Percentiles rank a stretch among this genome's conserved stretches.
phyloP scores from a whole-genome alignment of 2,888 invertebrate species.

The Ennomos erosarius region DNA sequence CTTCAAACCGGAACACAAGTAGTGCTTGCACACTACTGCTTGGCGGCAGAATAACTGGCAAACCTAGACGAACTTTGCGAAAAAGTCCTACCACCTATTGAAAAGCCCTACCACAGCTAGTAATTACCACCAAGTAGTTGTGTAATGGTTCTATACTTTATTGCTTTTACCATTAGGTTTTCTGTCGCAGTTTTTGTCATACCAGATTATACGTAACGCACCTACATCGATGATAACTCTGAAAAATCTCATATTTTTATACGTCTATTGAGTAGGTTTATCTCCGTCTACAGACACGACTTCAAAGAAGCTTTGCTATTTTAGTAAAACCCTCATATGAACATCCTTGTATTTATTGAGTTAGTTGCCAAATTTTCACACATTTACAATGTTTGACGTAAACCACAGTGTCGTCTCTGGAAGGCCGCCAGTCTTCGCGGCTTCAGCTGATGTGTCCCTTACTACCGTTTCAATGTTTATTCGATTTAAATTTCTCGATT shows the following conservation, averaged over 20 bases:
- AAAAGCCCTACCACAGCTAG: too few species aligned
- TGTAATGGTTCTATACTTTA: too few species aligned
- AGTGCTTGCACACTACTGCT: too few species aligned
- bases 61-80: too few species aligned
- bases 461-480: conserved; percentile 5
- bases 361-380: conserved; percentile 65
- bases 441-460: conserved; percentile 19
- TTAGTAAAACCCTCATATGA: conserved; percentile 23
- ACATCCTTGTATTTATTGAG: conserved; percentile 28
- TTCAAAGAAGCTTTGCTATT: conserved; percentile 23
- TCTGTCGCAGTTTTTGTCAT: too few species aligned
- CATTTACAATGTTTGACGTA: conserved; percentile 71
- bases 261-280: conserved; percentile 11
- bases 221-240: too few species aligned
- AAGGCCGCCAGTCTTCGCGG: conserved; percentile 55
- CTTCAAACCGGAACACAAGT: too few species aligned
- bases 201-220: too few species aligned
- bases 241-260: neutral
- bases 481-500: conserved; percentile 8
- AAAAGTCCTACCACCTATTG: too few species aligned
- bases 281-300: conserved; percentile 3
- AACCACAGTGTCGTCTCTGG: conserved; percentile 52
- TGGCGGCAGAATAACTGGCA: too few species aligned
- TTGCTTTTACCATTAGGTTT: neutral
- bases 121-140: too few species aligned